Evolutionary conservation across 1,140 invertebrate genomes (phyloP).

Genomic region (Leptopilina boulardi): DNA sequence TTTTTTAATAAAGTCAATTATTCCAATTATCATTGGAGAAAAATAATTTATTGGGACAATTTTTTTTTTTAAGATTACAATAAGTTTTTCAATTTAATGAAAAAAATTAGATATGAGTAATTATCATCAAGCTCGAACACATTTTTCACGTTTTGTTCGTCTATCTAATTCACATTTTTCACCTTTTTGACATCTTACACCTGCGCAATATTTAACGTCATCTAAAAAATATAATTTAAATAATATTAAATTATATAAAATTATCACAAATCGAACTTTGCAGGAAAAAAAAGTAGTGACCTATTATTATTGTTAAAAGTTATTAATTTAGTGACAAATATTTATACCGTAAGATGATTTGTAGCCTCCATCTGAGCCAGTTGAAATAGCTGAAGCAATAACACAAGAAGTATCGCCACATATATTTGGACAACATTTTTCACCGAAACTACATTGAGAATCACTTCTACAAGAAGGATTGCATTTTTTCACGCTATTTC

Average conservation of each 20-base stretch:
- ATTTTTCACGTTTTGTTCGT: slow-evolving; percentile 81
- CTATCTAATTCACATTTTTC: slow-evolving; percentile 83
- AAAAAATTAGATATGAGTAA: no score
- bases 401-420: slow-evolving; percentile 82
- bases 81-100: no score
- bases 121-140: slow-evolving; percentile 76
- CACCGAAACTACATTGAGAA: slow-evolving; percentile 79
- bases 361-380: slow-evolving; percentile 63
- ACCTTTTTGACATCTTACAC: slow-evolving; percentile 80
- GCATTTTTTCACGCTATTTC: slow-evolving; percentile 80
- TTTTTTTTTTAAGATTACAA: slow-evolving; percentile 42
- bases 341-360: slow-evolving; percentile 52
- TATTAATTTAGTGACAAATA: not conserved
- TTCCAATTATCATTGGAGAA: slow-evolving; percentile 34
- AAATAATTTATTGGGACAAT: slow-evolving; percentile 48
- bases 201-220: slow-evolving; percentile 80
- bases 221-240: slow-evolving; percentile 70
- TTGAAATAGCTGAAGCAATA: slow-evolving; percentile 71
- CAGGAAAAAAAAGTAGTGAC: no score
- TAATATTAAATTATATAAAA: slow-evolving; percentile 11
- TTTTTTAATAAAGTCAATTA: slow-evolving; percentile 14
- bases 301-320: no score
- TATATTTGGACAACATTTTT: slow-evolving; percentile 82
- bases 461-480: slow-evolving; percentile 81
- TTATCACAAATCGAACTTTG: slow-evolving; percentile 39